Base-by-base conservation (phyloP, 2,797 vertebrate genomes). In the Arnoldichthys spilopterus region DNA sequence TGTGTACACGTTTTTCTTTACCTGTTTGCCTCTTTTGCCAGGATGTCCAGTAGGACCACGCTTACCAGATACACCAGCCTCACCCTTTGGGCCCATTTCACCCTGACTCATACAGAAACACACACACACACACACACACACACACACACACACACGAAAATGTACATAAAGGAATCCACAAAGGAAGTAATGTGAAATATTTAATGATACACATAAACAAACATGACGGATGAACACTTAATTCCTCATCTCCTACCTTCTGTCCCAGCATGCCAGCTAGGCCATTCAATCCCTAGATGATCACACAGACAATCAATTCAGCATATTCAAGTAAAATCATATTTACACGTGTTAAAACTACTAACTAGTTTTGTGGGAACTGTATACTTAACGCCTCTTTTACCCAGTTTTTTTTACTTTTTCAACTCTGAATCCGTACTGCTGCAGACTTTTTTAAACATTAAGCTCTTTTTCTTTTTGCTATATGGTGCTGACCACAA, bases 11-110 rank as follows among this genome's bases (percentile, higher is more conserved):
- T 12, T 15, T 45, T 1, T 70, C 13, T 47, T 68, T 47, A 85
- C 84, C 77, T 84, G 74, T 79, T 84, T 85, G 51, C 82, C 84
- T 68, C 82, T 72, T 70, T 72, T 83, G 47, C 82, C 82, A 2
- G 82, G 79, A 4, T 80, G 77, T 51, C 82, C 79, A 59, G 84
- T 72, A 76, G 80, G 71, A 34, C 84, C 82, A 13, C 77, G 84
- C 7, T 74, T 77, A 45, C 77, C 82, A 34, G 79, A 22, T 13
- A 78, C 24, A 4, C 84, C 79, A 30, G 56, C 4, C 49, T 82
- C 82, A 61, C 84, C 84, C 61, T 77, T 82, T 8, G 63, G 59
- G 47, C 82, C 82, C 26, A 74, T 82, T 80, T 84, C 84, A 70
- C 80, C 80, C 85, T 84, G 49, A 37, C 11, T 56, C 0, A 43